These are phyloP conservation scores for Grapholita molesta DNA, from an alignment of 1,140 invertebrate genomes.

Conservation along the genomic window DNA sequence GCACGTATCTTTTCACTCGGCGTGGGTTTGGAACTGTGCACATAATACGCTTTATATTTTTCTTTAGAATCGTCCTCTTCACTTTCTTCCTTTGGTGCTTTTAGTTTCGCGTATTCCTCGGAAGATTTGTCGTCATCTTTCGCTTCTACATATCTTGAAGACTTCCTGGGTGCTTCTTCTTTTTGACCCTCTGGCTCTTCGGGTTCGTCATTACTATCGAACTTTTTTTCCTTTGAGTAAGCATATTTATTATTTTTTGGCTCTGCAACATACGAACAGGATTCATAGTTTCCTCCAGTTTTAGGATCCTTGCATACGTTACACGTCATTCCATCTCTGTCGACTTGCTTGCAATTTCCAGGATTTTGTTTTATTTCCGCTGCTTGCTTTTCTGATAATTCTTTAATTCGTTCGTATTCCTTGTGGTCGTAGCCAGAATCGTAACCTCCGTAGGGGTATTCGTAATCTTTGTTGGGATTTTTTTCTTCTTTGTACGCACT, in stretches of 20 bases:
- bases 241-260: slow-evolving; percentile 85
- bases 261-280: slow-evolving; percentile 83
- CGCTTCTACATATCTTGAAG: slow-evolving; percentile 57
- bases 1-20: slow-evolving; percentile 55
- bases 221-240: slow-evolving; percentile 80
- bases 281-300: slow-evolving; percentile 84
- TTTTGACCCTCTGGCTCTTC: slow-evolving; percentile 69
- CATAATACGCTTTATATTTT: slow-evolving; percentile 71
- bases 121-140: slow-evolving; percentile 34
- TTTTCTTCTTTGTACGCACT: slow-evolving; percentile 69
- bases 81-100: slow-evolving; percentile 43
- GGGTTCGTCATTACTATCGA: slow-evolving; percentile 77
- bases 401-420: slow-evolving; percentile 76
- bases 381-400: slow-evolving; percentile 78
- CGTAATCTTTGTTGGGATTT: slow-evolving; percentile 60
- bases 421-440: slow-evolving; percentile 74
- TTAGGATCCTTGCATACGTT: slow-evolving; percentile 83
- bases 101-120: slow-evolving; percentile 40
- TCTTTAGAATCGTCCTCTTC: slow-evolving; percentile 57
- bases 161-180: slow-evolving; percentile 51
- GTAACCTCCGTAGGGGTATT: slow-evolving; percentile 69
- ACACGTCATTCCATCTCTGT: slow-evolving; percentile 82
- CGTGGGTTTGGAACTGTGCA: slow-evolving; percentile 54
- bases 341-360: slow-evolving; percentile 81
- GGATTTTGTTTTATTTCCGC: slow-evolving; percentile 79